Base-by-base conservation (phyloP, 2,888 invertebrate species). In the Anorthoa munda region DNA sequence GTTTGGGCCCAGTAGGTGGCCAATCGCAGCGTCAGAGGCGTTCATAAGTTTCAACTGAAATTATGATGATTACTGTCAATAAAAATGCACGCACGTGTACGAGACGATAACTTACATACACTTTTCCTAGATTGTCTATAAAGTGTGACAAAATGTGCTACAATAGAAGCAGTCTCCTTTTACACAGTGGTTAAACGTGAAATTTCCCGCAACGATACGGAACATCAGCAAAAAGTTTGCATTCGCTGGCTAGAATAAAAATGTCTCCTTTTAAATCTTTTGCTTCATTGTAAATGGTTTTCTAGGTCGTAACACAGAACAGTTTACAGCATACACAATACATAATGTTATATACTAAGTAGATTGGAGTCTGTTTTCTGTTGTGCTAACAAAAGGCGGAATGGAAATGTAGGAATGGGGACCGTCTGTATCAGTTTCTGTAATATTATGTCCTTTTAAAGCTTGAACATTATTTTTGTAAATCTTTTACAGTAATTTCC, bases 241-340 rank as follows among this genome's bases (percentile, higher is more conserved):
- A 48, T 53, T 51, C 26, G 23, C 50, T 13, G 2, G 73, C 39
- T 51, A 56, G 60, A 81, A 77, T 77, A 80, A 82, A 84, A 86
- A 72, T 79, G 74, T 71, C 66, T 75, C 58, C 21, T 71, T 66
- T 65, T 53, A 66, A 74, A 77, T 56, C 75, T 72, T 69, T 66
- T 67, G 68, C 63, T 75, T 77, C 72, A 69, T 70, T 78, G 74
- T 78, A 81, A 73, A 77, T 78, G 79, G 70, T 76, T 85, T 86
- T 86, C 78, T 78, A 64, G 71, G 48, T 68, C 60, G 66, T 59
- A 74, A 67, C 67, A 63, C 17, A 68, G 61, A 53, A 55, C 26
- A 45, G 45, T 65, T 67, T 71, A 59, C 51, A 39, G 53, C 45
- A 31, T 53, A 66, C 46, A 51, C 15, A 26, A 5, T 48, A 31